A percentile compares a stretch with the other conserved stretches of the same genome.
Evolutionary conservation across 2,888 invertebrate genomes (phyloP).

Genomic region (Tanytarsus gracilentus): DNA sequence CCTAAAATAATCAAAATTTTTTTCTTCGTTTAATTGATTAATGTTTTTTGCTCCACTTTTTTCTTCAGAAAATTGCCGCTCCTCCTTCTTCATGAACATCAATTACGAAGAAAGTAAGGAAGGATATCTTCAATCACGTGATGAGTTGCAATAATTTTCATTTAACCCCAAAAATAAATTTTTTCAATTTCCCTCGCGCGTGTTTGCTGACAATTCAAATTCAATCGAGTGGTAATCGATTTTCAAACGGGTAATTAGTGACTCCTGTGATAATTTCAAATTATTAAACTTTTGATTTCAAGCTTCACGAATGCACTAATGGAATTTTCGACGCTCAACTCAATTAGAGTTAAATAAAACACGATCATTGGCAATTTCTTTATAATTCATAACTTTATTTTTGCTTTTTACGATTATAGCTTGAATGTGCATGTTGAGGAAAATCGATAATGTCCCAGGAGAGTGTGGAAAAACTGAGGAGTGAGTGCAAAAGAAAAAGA

Average conservation of each 20-base stretch:
- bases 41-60: not conserved
- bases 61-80: not conserved
- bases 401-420: no score
- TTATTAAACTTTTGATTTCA: no score
- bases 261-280: no score
- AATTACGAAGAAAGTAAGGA: not conserved
- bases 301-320: no score
- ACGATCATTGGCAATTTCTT: no score
- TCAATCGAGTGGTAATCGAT: not conserved
- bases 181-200: not conserved
- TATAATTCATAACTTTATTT: no score
- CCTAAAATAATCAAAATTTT: not conserved
- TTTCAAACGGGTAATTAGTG: not conserved
- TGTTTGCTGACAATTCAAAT: not conserved
- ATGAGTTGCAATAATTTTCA: not conserved
- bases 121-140: constrained; percentile 1
- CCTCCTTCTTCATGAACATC: not conserved
- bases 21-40: not conserved
- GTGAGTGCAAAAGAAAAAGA: no score
- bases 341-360: no score
- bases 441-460: no score
- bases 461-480: no score
- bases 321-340: no score
- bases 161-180: not conserved
- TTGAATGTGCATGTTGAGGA: no score